Percentiles rank a stretch among this genome's conserved stretches.
Conservation (phyloP, 2,888 invertebrate species). For the Hypomecis atomaria region DNA sequence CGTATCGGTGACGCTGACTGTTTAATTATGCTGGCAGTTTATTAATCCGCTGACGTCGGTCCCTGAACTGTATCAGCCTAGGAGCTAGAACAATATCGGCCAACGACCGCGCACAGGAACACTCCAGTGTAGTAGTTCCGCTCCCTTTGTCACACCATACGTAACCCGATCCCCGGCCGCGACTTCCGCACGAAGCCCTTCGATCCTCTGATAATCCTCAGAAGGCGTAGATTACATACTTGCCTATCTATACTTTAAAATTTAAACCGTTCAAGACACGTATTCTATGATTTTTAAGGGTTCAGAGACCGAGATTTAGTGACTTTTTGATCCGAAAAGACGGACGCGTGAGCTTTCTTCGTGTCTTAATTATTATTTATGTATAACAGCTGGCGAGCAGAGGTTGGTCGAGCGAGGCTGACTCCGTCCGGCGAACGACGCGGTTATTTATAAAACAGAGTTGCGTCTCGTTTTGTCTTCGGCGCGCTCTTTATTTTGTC, state of each 20-base stretch:
- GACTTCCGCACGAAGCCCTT: conserved; percentile 82
- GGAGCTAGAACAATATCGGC: conserved; percentile 49
- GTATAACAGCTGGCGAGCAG: conserved; percentile 82
- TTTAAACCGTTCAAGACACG: conserved; percentile 46
- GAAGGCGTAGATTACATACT: conserved; percentile 54
- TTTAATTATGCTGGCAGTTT: conserved; percentile 35
- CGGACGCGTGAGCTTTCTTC: conserved; percentile 72
- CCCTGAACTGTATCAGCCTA: conserved; percentile 32
- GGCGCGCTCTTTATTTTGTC: conserved; percentile 84
- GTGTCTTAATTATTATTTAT: conserved; percentile 83
- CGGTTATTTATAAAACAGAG: conserved; percentile 83
- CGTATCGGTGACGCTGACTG: conserved; percentile 23
- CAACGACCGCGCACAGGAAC: conserved; percentile 64
- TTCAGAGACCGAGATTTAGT: conserved; percentile 35
- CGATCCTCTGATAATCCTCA: conserved; percentile 68
- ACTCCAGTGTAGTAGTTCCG: conserved; percentile 72
- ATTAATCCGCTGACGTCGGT: conserved; percentile 26
- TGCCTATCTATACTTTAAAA: conserved; percentile 22
- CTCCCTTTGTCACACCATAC: conserved; percentile 67
- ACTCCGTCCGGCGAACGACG: conserved; percentile 81
- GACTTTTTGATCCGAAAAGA: conserved; percentile 51
- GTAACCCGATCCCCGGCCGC: conserved; percentile 74
- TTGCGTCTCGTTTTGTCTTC: conserved; percentile 85
- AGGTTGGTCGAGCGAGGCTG: conserved; percentile 76
- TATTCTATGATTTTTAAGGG: conserved; percentile 35